Evolutionary conservation across 1,140 invertebrate species (phyloP).

Genomic region (Teleopsis dalmanni): DNA sequence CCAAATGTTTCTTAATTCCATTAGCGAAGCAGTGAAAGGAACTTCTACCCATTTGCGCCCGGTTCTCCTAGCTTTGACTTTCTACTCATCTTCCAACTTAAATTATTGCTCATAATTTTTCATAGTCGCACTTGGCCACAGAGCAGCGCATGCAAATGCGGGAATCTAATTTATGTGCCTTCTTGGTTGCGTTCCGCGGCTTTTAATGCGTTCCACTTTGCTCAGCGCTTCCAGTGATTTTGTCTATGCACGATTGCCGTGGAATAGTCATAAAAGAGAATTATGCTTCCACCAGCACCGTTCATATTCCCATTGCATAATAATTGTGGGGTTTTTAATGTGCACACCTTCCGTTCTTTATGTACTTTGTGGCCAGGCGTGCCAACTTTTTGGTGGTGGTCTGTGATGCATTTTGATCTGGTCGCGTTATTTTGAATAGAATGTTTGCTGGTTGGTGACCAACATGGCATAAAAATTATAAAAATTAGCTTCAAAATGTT

Average conservation of each 20-base stretch:
- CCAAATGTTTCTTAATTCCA: no score
- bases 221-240: constrained; percentile 2
- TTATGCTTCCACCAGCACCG: constrained; percentile 10
- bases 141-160: neutral
- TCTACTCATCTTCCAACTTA: no score
- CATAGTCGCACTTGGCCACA: neutral
- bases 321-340: neutral
- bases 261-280: constrained; percentile 15
- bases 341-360: constrained; percentile 9
- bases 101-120: no score
- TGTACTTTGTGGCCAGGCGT: neutral
- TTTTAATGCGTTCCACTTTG: constrained; percentile 9
- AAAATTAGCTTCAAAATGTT: constrained; percentile 13
- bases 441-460: neutral
- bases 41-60: no score
- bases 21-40: no score
- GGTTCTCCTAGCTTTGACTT: no score
- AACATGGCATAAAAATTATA: constrained; percentile 11
- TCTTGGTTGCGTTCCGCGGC: constrained; percentile 16
- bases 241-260: constrained; percentile 3
- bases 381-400: neutral
- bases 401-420: neutral
- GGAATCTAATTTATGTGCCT: constrained; percentile 14
- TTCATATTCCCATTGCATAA: no score
- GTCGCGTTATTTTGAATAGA: neutral